Conservation (phyloP, 2,888 invertebrate genomes). For the Halictus quadricinctus region DNA sequence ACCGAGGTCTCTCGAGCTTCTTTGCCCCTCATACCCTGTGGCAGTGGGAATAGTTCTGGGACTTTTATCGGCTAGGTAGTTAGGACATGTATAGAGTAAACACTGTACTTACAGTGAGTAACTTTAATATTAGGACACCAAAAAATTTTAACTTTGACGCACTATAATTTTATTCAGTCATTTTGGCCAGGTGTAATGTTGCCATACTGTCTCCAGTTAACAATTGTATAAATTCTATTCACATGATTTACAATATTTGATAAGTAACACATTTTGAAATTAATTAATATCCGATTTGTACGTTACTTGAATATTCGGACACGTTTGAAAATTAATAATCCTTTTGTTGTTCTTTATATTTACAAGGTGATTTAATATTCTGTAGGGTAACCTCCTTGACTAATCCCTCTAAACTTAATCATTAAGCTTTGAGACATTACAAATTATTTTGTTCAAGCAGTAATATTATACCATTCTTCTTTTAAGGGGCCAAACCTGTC, state of each 20-base stretch:
- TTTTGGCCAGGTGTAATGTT: too few relatives aligned
- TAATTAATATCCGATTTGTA: neutral
- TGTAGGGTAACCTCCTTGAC: neutral
- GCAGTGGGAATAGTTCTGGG: too few relatives aligned
- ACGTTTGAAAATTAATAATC: neutral
- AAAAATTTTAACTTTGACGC: too few relatives aligned
- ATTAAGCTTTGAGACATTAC: neutral
- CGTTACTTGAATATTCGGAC: neutral
- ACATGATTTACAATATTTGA: neutral
- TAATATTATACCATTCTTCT: neutral
- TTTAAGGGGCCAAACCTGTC: neutral
- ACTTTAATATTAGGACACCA: too few relatives aligned
- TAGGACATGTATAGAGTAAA: too few relatives aligned
- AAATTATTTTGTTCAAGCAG: neutral
- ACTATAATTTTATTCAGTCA: too few relatives aligned
- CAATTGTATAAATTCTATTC: too few relatives aligned
- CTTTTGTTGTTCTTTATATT: neutral
- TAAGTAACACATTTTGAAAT: neutral
- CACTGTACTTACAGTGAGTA: too few relatives aligned
- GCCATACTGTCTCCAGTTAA: too few relatives aligned
- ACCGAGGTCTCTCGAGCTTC: too few relatives aligned
- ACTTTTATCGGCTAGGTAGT: too few relatives aligned
- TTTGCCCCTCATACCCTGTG: too few relatives aligned
- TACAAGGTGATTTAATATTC: neutral
- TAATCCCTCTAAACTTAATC: neutral